These are phyloP conservation scores for Drosophila miranda DNA, from an alignment of 1,140 invertebrate species.

Conservation along the genomic window DNA sequence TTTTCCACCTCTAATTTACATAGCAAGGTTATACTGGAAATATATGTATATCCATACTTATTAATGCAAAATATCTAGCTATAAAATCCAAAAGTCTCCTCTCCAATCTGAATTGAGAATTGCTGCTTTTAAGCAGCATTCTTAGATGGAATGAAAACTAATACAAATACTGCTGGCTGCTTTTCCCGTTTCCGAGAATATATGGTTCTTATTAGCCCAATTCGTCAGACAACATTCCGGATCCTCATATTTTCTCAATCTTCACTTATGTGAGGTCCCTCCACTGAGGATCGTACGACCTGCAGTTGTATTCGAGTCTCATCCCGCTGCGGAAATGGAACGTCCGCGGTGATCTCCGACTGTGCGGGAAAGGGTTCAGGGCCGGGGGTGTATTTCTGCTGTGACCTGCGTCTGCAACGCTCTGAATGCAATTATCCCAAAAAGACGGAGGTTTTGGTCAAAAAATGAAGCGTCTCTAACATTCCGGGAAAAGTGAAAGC, in stretches of 20 bases:
- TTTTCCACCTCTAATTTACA: background rate
- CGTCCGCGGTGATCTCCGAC: constrained; percentile 34
- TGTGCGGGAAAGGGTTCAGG: constrained; percentile 39
- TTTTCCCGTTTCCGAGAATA: too few relatives aligned
- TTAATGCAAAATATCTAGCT: too few relatives aligned
- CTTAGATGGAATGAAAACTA: too few relatives aligned
- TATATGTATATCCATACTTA: too few relatives aligned
- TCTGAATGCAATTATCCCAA: constrained; percentile 69
- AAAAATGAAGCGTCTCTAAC: constrained; percentile 71
- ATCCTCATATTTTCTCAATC: too few relatives aligned
- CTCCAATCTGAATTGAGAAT: background rate
- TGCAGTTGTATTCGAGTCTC: background rate
- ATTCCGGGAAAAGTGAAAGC: constrained; percentile 74
- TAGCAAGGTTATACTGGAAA: too few relatives aligned
- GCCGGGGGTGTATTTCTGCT: constrained; percentile 43
- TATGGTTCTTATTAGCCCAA: background rate
- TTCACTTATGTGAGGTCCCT: too few relatives aligned
- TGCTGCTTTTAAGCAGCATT: too few relatives aligned
- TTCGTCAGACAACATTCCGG: too few relatives aligned
- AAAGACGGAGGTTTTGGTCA: constrained; percentile 41
- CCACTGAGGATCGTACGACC: background rate
- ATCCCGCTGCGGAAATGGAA: constrained; percentile 68
- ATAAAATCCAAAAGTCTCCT: background rate
- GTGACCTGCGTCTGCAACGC: constrained; percentile 49
- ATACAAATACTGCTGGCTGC: too few relatives aligned